A percentile compares a stretch with the other conserved stretches of the same genome.
Conservation (phyloP, 2,113 vertebrate genomes). For the Tyto alba region DNA sequence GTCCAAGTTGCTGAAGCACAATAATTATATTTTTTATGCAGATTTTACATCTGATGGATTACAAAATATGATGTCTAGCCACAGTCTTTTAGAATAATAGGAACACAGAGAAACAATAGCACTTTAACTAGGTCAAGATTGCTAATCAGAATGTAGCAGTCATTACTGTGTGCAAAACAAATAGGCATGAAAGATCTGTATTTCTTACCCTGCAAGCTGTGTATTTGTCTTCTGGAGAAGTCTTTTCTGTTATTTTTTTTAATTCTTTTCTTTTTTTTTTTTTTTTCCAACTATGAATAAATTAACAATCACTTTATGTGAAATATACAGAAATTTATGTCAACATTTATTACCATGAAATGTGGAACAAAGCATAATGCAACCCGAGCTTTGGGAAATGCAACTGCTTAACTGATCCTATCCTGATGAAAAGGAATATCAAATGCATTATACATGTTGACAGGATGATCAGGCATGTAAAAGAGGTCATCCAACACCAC, state of each 20-base stretch:
- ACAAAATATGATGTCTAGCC: slow-evolving; percentile 68
- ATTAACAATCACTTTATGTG: slow-evolving; percentile 44
- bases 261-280: not conserved
- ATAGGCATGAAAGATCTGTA: slow-evolving; percentile 21
- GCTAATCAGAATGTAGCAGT: slow-evolving; percentile 55
- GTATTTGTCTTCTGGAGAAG: slow-evolving; percentile 9
- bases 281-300: slow-evolving; percentile 33
- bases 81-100: slow-evolving; percentile 57
- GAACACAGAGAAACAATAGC: slow-evolving; percentile 59
- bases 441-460: slow-evolving; percentile 40
- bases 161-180: slow-evolving; percentile 59
- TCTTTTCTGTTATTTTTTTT: not conserved
- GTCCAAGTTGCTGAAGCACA: slow-evolving; percentile 64
- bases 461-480: slow-evolving; percentile 42
- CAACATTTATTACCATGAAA: slow-evolving; percentile 40
- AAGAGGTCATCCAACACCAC: slow-evolving; percentile 40
- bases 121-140: slow-evolving; percentile 65
- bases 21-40: slow-evolving; percentile 61
- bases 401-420: slow-evolving; percentile 46
- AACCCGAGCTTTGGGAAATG: slow-evolving; percentile 52
- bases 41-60: slow-evolving; percentile 65
- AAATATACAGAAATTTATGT: slow-evolving; percentile 61
- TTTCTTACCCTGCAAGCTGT: not conserved
- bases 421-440: slow-evolving; percentile 40
- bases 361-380: slow-evolving; percentile 44